Base-by-base conservation (phyloP, 2,888 invertebrate species). In the Biston stratarius region DNA sequence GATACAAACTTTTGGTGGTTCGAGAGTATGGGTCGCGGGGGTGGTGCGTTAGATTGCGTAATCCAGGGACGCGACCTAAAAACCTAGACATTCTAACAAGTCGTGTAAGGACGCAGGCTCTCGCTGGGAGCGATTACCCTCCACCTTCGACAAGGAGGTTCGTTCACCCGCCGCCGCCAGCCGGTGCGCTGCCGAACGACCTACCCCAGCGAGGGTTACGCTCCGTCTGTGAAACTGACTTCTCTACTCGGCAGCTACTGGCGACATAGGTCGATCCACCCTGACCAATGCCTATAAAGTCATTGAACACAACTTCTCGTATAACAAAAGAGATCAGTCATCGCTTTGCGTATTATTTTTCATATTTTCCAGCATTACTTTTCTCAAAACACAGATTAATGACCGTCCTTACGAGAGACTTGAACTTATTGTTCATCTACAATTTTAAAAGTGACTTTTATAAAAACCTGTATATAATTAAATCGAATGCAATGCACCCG, bases 81-180 rank as follows among this genome's bases (percentile, higher is more conserved):
- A 84, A 83, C 76, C 80, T 74, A 84, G 83, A 84, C 82, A 78
- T 83, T 81, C 79, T 78, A 79, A 77, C 77, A 76, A 83, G 83
- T 86, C 87, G 81, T 77, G 82, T 84, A 85, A 87, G 89, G 86
- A 83, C 88, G 83, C 80, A 83, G 83, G 84, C 82, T 82, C 78
- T 80, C 73, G 81, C 83, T 82, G 81, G 82, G 87, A 85, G 80
- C 87, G 84, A 86, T 90, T 86, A 89, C 88, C 86, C 85, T 77
- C 83, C 85, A 85, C 86, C 88, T 88, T 86, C 84, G 64, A 76
- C 77, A 81, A 82, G 81, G 79, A 81, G 82, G 89, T 85, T 80
- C 89, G 81, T 89, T 89, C 83, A 88, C 84, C 89, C 85, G 58
- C 58, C 51, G 64, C 63, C 69, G 59, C 62, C 67, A 63, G 63